Percentiles rank a stretch among this genome's conserved stretches.
phyloP scores from a whole-genome alignment of 2,797 vertebrate genomes.

The Notolepis coatsorum region DNA sequence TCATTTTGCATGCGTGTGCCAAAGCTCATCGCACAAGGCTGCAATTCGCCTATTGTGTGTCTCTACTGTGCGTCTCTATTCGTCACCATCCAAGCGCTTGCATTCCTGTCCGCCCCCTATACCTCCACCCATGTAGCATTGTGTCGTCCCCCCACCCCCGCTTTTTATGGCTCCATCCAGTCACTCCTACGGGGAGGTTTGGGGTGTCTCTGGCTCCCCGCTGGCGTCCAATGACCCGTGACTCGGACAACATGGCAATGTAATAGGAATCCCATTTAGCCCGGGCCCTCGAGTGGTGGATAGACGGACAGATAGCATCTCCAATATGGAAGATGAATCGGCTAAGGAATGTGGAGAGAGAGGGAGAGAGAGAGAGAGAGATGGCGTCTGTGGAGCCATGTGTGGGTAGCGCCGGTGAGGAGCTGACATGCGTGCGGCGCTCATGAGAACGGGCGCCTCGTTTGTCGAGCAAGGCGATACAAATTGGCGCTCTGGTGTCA shows the following conservation, averaged over 20 bases:
- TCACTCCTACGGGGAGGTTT: background rate
- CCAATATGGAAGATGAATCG: background rate
- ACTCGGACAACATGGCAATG: background rate
- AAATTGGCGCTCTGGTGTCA: no score
- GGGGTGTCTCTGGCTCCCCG: conserved; percentile 4
- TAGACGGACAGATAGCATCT: background rate
- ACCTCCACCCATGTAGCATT: background rate
- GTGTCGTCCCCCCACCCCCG: background rate
- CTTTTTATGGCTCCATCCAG: background rate
- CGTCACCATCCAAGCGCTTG: background rate
- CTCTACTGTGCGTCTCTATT: no score
- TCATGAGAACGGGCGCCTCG: no score
- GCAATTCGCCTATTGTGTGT: background rate
- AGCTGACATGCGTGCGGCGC: no score
- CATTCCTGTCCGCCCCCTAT: background rate
- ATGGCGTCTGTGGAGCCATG: background rate
- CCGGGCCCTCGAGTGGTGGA: background rate
- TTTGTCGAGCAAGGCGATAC: no score
- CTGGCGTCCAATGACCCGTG: conserved; percentile 1
- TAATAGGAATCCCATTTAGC: conserved; percentile 9
- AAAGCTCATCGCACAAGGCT: background rate
- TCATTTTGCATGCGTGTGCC: background rate
- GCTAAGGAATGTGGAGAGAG: background rate
- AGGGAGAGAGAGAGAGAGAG: background rate
- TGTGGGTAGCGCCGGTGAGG: background rate